Evolutionary conservation across 2,113 vertebrate species (phyloP), one percentile per base, ranked within the genome.

Genomic region (Heterocephalus glaber): DNA sequence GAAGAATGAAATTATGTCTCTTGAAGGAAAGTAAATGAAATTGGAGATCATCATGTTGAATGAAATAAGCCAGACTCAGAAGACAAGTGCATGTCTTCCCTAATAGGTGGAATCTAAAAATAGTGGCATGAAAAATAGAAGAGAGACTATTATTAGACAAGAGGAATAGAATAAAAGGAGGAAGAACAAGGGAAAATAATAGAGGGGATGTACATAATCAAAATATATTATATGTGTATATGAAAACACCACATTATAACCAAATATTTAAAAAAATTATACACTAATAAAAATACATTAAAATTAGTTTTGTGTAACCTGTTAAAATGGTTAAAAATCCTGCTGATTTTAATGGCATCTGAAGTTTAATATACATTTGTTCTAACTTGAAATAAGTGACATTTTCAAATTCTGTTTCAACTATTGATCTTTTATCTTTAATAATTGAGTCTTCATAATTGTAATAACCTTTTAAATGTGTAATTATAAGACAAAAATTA

Each of bases 321-420:
- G 56, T 93, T 87, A 85, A 94, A 74, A 83, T 70, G 35, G 24
- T 49, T 88, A 68, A 72, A 41, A 94, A 16, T 22, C 33, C 61
- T 72, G 9, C 52, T 92, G 41, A 11, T 89, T 92, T 93, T 28
- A 90, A 44, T 84, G 87, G 13, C 35, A 90, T 77, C 38, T 88
- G 28, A 92, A 92, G 10, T 86, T 95, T 83, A 93, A 93, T 61
- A n/a, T 68, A 35, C 22, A 38, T 79, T 79, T 84, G 24, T 5
- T 52, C 33, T 93, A 95, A 89, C 19, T 84, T 77, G 74, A 92
- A 94, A 90, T 89, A 79, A 84, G 30, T 28, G 61, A 84, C 5
- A 60, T 81, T 93, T 89, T n/a, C 28, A 92, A 86, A 83, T 93
- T 88, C 8, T 63, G 13, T 89, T 61, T 96, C 89, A 85, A 95